Evolutionary conservation across 2,888 invertebrate genomes (phyloP).

Genomic region (Dermolepida albohirtum): DNA sequence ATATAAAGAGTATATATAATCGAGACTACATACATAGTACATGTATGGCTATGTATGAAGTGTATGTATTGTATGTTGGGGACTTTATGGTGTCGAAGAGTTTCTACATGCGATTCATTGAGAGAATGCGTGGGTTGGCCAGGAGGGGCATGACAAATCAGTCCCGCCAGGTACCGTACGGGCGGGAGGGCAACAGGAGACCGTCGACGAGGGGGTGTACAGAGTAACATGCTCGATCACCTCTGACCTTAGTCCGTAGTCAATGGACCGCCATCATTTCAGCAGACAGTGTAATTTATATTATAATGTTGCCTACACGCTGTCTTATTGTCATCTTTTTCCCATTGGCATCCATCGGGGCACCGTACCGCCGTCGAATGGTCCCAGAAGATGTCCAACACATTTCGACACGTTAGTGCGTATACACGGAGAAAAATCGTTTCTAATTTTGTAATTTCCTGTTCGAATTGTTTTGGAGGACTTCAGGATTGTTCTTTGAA

Average conservation of each 20-base stretch:
- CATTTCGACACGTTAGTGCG: too few relatives aligned
- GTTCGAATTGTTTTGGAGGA: not conserved
- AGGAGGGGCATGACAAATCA: constrained; percentile 64
- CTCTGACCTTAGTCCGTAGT: constrained; percentile 61
- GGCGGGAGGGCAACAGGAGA: constrained; percentile 44
- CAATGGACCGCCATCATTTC: constrained; percentile 64
- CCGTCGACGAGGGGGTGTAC: constrained; percentile 7
- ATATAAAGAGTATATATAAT: too few relatives aligned
- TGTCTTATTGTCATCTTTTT: constrained; percentile 45
- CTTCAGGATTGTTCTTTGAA: too few relatives aligned
- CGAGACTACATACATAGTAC: not conserved
- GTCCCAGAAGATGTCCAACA: not conserved
- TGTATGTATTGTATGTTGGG: not conserved
- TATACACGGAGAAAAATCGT: not conserved
- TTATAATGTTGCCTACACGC: constrained; percentile 52
- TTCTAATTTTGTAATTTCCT: constrained; percentile 10
- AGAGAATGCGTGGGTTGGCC: constrained; percentile 58
- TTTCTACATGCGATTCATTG: constrained; percentile 50
- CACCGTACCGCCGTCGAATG: constrained; percentile 5
- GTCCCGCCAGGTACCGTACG: constrained; percentile 52
- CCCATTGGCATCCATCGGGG: constrained; percentile 43
- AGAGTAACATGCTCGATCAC: constrained; percentile 61
- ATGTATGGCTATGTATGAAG: constrained; percentile 8
- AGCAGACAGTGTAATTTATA: constrained; percentile 63
- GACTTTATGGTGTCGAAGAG: constrained; percentile 42